Base-by-base conservation (phyloP, 1,140 invertebrate species). In the Drosophila lacteicornis region DNA sequence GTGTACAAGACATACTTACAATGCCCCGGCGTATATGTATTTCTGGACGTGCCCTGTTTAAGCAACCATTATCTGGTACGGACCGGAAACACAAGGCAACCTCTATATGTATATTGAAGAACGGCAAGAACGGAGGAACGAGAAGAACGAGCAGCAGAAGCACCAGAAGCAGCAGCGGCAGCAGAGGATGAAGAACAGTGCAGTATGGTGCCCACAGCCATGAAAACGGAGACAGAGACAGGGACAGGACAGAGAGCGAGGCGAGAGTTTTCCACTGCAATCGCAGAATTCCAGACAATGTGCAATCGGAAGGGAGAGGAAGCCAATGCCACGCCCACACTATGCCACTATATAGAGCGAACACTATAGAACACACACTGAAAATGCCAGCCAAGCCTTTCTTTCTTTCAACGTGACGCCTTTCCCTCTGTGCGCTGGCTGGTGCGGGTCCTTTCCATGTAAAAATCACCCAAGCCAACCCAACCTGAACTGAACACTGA, bases 61-160 rank as follows among this genome's bases (percentile, higher is more conserved):
- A 80, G 84, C 83, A 86, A 78, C 68, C 77, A 90, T 90, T 88
- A 88, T 90, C 84, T 88, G 74, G 85, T 70, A 81, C 85, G 43
- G 45, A 80, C 45, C 84, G 84, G 85, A 88, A 88, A 81, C 85
- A 88, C 74, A 69, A 76, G 65, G 80, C 84, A 84, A 90, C 84
- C 84, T 88, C 80, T 88, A 77, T 76, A 70, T 56, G 51, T 88
- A 77, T 76, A 70, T 50, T 62, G 58, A 80, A 71, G 67, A 71
- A 71, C 38, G 30, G 40, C 63, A 67, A 58, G 60, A 55, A 33
- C 27, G n/a, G n/a, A 30, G n/a, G 43, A 59, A 38, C 27, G 40
- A 46, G 62, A 61, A 65, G 62, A 61, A 61, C 60, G 53, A 3
- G 60, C 36, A 57, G 60, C 13, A 19, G 60, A 9, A 8, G 43